A percentile compares a stretch with the other conserved stretches of the same genome.
Conservation (phyloP, 1,140 invertebrate species). For the Drosophila paulistorum region DNA sequence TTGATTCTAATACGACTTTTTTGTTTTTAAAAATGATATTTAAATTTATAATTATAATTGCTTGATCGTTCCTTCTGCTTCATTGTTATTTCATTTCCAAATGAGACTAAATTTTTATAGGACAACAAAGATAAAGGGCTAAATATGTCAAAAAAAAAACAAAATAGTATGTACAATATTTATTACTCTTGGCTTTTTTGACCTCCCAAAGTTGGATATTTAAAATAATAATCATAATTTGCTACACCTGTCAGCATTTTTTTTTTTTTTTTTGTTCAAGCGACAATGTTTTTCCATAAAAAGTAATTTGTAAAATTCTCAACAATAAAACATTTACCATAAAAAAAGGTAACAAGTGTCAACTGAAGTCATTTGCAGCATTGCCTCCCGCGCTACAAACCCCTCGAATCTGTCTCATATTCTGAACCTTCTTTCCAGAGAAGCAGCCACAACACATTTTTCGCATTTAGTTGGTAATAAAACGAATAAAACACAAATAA, state of each 20-base stretch:
- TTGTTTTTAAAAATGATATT: too few species aligned
- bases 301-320: constrained; percentile 70
- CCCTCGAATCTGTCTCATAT: not conserved
- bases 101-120: too few species aligned
- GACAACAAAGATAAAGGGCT: not conserved
- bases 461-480: constrained; percentile 71
- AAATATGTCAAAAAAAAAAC: not conserved
- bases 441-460: constrained; percentile 57
- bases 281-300: constrained; percentile 55
- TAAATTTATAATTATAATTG: too few species aligned
- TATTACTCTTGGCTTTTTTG: not conserved
- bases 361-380: constrained; percentile 33
- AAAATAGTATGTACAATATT: not conserved
- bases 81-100: too few species aligned
- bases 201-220: constrained; percentile 39
- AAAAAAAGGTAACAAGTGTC: constrained; percentile 50
- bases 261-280: constrained; percentile 20
- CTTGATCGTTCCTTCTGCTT: too few species aligned
- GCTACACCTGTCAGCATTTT: constrained; percentile 67
- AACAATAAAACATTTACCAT: constrained; percentile 72
- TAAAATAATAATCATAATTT: constrained; percentile 78
- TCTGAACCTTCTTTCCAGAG: not conserved
- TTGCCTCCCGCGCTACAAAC: not conserved
- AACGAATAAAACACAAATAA: constrained; percentile 21
- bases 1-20: too few species aligned